A percentile compares a stretch with the other conserved stretches of the same genome.
Evolutionary conservation across 2,888 invertebrate genomes (phyloP).

Genomic region (Aleiodes alternator): DNA sequence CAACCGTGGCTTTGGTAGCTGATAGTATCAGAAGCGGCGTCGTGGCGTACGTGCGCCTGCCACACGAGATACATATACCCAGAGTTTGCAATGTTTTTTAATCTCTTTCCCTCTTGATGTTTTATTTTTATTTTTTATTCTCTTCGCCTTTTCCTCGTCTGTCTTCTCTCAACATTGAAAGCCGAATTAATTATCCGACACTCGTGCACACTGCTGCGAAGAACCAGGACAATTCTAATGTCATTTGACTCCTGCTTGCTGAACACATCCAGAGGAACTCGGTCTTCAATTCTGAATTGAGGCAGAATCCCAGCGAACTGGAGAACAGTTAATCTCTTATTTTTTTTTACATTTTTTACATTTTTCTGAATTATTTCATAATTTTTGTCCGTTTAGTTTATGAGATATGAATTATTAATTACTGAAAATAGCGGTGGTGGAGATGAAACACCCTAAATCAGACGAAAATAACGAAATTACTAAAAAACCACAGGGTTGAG

Average conservation of each 20-base stretch:
- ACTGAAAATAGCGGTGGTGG: no score
- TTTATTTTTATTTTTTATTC: neutral
- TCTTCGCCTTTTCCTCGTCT: slow-evolving; percentile 27
- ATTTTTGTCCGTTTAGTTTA: no score
- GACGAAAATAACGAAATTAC: no score
- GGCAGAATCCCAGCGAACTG: no score
- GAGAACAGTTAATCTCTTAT: no score
- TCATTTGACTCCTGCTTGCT: neutral
- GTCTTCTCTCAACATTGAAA: slow-evolving; percentile 42
- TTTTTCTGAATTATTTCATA: no score
- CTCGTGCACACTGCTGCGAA: slow-evolving; percentile 58
- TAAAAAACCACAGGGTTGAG: no score
- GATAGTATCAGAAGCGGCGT: slow-evolving; percentile 62
- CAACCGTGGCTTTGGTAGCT: slow-evolving; percentile 58
- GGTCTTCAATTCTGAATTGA: no score
- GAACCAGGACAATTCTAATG: neutral
- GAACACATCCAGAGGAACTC: no score
- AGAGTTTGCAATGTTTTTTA: neutral
- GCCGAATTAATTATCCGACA: slow-evolving; percentile 69
- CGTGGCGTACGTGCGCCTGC: slow-evolving; percentile 32
- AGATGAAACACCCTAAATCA: no score
- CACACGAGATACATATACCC: slow-evolving; percentile 38
- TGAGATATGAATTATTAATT: no score
- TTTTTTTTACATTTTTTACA: no score
- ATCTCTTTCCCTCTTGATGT: slow-evolving; percentile 1